Evolutionary conservation across 2,797 vertebrate genomes (phyloP), one percentile per base, ranked within the genome.

Genomic region (Macropus fuliginosus): DNA sequence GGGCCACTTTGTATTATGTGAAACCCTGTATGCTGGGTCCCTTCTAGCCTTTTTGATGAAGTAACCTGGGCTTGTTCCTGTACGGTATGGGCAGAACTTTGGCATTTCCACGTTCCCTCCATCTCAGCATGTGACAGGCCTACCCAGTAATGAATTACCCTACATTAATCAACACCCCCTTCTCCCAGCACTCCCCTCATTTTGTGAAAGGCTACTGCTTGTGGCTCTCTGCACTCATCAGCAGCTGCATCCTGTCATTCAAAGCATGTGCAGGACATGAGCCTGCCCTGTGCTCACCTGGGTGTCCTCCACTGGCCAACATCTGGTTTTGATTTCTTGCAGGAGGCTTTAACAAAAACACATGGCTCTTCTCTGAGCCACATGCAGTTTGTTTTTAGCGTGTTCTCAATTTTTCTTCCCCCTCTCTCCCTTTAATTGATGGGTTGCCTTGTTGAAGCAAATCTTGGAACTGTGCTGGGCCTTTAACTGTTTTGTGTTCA

Each of bases 241-340:
- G 95, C 98, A 98, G 98, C 98, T 98, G 98, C 92, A 91, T 97
- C 97, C 98, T 96, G 96, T 95, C 94, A 1, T 46, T 89, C 3
- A 74, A 34, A 95, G 93, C 81, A 8, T 0, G 34, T 0, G 91
- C 91, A 18, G 97, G 97, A 94, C 74, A 87, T 87, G 40, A 87
- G 74, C 40, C 74, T 13, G 50, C 94, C 96, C 34, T 34, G 66
- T 24, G 9, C 94, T 97, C 98, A 98, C 98, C 98, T 98, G 98
- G 74, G 52, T 92, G 95, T 96, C 96, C 91, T 95, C 93, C 4
- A 1, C 0, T 87, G 50, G 94, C 62, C 97, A 87, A 57, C 97
- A 96, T 95, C 97, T 98, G 98, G 95, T 97, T 95, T 16, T 2
- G 11, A 1, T 97, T 97, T 97, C 93, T 3, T 62, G 0, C 96